Evolutionary conservation across 2,113 vertebrate genomes (phyloP), one percentile per base, ranked within the genome.

Genomic region (Pelvicachromis taeniatus): DNA sequence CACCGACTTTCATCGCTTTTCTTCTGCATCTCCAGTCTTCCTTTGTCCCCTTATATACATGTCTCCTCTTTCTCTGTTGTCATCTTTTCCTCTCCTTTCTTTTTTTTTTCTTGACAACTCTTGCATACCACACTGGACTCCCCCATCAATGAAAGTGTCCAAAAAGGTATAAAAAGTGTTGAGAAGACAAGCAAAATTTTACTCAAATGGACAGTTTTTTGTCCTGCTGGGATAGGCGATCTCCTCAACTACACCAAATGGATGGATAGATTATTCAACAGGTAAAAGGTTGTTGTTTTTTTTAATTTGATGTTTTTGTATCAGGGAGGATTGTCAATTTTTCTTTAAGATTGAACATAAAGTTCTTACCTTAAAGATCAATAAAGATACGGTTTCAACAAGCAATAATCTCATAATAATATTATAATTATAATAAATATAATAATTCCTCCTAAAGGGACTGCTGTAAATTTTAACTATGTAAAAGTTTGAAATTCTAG

Each of bases 1-100:
- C 79, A 79, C 26, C 1, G 59, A 85, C 85, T 84, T 87, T 82
- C 75, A 78, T 89, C 80, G 87, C 53, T 80, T 84, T 91, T 54
- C 53, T 83, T 85, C 85, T 65, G 79, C 81, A 77, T 79, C 61
- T 70, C 35, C 50, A 29, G 29, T 61, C 23, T 83, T 92, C 55
- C 78, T 84, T 88, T 87, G 80, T 78, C 50, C 68, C 42, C 65
- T 42, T 65, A 38, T 83, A 40, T 54, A 81, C 70, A 78, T 78
- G 40, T 52, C 52, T 70, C 12, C 68, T 26, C 4, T 63, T 78
- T 56, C 33, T 48, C 21, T 23, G 11, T 19, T 56, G 78, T 52
- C 5, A 35, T 78, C 29, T 70, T 81, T 52, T 56, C 19, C 23
- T 31, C 31, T 26, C 35, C n/a, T 63, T 21, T 11, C 6, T 23